Percentiles rank a stretch among this genome's conserved stretches.
phyloP scores from a whole-genome alignment of 2,113 vertebrate genomes.

The Ailuropoda melanoleuca region DNA sequence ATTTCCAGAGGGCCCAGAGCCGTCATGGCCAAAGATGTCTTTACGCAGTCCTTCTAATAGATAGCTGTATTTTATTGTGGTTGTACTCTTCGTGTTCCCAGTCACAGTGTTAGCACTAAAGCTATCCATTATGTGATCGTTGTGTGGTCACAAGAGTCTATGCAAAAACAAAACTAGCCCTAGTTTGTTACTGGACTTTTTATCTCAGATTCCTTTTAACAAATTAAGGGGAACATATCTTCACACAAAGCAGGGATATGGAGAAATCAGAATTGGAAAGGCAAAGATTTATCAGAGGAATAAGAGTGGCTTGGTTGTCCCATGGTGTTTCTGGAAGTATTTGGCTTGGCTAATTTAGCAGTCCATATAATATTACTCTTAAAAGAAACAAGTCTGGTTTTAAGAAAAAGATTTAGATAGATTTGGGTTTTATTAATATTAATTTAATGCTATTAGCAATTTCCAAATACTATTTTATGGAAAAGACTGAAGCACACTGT shows the following conservation, averaged over 20 bases:
- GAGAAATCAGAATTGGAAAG: constrained; percentile 9
- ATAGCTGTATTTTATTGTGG: constrained; percentile 95
- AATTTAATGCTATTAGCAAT: constrained; percentile 58
- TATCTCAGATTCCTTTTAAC: constrained; percentile 76
- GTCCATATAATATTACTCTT: constrained; percentile 57
- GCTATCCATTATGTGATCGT: constrained; percentile 62
- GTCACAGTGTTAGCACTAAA: constrained; percentile 89
- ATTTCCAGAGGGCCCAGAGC: constrained; percentile 92
- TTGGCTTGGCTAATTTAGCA: constrained; percentile 67
- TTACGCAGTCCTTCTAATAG: constrained; percentile 92
- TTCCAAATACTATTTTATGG: constrained; percentile 18
- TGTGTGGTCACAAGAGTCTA: constrained; percentile 78
- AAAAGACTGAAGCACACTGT: neutral
- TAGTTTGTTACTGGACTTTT: constrained; percentile 56
- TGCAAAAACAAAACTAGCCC: constrained; percentile 74
- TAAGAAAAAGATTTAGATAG: constrained; percentile 40
- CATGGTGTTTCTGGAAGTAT: constrained; percentile 61
- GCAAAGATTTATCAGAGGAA: constrained; percentile 58
- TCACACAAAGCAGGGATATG: neutral
- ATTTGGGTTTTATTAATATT: constrained; percentile 66
- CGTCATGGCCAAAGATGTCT: constrained; percentile 94
- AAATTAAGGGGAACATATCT: constrained; percentile 50
- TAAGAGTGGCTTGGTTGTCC: constrained; percentile 35
- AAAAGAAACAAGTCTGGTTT: constrained; percentile 45
- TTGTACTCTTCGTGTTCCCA: constrained; percentile 96